Evolutionary conservation across 2,113 vertebrate genomes (phyloP).

Genomic region (Carassius carassius): DNA sequence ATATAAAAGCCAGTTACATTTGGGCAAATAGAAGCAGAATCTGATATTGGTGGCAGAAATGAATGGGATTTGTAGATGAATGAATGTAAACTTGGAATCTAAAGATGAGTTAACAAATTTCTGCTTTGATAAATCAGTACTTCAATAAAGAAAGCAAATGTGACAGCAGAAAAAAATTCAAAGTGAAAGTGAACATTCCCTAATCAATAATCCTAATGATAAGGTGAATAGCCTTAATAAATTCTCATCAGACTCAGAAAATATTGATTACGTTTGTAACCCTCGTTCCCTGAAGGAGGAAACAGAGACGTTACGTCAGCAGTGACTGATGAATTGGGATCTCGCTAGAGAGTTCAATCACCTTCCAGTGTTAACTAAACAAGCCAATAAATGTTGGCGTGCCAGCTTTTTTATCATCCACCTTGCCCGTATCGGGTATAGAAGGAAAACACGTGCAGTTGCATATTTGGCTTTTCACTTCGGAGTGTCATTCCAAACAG

Average conservation of each 20-base stretch:
- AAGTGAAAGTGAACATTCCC: background rate
- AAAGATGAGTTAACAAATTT: background rate
- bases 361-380: no score
- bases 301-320: no score
- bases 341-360: no score
- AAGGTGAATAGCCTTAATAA: background rate
- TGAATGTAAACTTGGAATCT: background rate
- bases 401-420: no score
- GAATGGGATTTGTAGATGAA: background rate
- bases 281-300: no score
- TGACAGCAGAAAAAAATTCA: background rate
- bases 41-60: background rate
- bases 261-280: no score
- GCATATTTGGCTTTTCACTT: no score
- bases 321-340: no score
- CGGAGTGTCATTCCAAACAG: background rate
- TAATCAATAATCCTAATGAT: background rate
- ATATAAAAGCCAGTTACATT: background rate
- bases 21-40: slow-evolving; percentile 13
- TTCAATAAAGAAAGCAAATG: background rate
- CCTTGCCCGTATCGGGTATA: no score
- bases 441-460: no score
- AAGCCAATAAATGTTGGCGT: no score
- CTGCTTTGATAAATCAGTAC: background rate
- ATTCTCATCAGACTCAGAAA: background rate